Base-by-base conservation (phyloP, 2,113 vertebrate species). In the Petrocephalus microphthalmus region DNA sequence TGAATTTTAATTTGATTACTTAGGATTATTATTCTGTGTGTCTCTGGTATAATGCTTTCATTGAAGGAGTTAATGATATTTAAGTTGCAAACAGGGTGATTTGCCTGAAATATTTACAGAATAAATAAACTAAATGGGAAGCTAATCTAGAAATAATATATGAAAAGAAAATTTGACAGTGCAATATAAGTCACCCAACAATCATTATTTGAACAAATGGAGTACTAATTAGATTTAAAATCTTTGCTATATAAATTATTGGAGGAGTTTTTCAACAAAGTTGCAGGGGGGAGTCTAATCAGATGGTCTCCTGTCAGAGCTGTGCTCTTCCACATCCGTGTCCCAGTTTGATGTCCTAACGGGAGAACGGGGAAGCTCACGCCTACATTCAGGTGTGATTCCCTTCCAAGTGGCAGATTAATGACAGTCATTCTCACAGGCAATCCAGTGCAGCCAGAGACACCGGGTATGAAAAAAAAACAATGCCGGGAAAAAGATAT, bases 131-230 rank as follows among this genome's bases (percentile, higher is more conserved):
- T 22, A 83, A 83, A 10, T 83, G 45, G 49, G 3, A 83, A 22
- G 20, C 7, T 83, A 83, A 83, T 83, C 81, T 83, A 78, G 33
- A 42, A 47, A 83, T 49, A 45, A 83, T 47, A 83, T 83, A 83
- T 20, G 19, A 11, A 82, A 83, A 83, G 47, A 0, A 83, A n/a
- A 49, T 49, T n/a, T 67, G 22, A 67, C 22, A 20, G 60, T 22
- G 22, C 6, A 49, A 47, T 49, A n/a, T 22, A 83, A 83, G 4
- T 78, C 33, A 78, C 71, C 13, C 71, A 42, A 15, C 25, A 33
- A 78, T 25, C 15, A 42, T 42, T 17, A 42, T 5, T 42, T 19
- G 71, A 78, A 78, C 17, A 37, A 78, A 78, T 42, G 33, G 33
- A 78, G 33, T 37, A 13, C 60, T 67, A 67, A 67, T 67, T 67